Base-by-base conservation (phyloP, 2,888 invertebrate genomes). In the Eucriotettix oculatus region DNA sequence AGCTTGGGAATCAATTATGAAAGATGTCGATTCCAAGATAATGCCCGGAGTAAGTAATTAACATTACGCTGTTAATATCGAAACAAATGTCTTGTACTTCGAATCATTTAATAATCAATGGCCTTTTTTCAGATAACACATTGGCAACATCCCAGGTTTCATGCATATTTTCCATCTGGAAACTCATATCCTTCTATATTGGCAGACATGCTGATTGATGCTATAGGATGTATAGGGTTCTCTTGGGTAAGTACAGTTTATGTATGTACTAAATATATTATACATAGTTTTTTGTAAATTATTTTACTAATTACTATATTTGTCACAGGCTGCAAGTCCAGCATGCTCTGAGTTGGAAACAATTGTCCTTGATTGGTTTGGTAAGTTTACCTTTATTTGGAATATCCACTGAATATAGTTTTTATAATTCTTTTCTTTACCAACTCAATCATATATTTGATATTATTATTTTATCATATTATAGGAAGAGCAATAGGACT, bases 271-370 rank as follows among this genome's bases (percentile, higher is more conserved):
- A 9, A 42, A 42, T 10, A n/a, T n/a, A 5, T 5, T 29, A 29
- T 29, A 29, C 29, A 29, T 29, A 29, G 29, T 29, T 29, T 29
- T n/a, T 7, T 5, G 7, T 7, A 7, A 29, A 29, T 29, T 29
- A 7, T 29, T 2, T 29, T 5, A 29, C 2, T 29, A 29, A 29
- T 29, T 29, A 5, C 29, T 5, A 29, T 29, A 29, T 29, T 29
- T 29, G 2, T 7, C 29, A n/a, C 66, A 87, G 88, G 88, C 89
- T 10, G 87, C 90, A 5, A 86, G 87, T 73, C 91, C 91, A 12
- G 87, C 90, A 0, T 85, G 87, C 65, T 87, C 90, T n/a, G 91
- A 91, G 73, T 73, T 91, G 56, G 90, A 91, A 73, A 86, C 85
- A 0, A 84, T 91, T 63, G 85, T 90, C 1, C 74, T 89, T 66